Evolutionary conservation across 2,113 vertebrate species (phyloP).

Genomic region (Nipponia nippon): DNA sequence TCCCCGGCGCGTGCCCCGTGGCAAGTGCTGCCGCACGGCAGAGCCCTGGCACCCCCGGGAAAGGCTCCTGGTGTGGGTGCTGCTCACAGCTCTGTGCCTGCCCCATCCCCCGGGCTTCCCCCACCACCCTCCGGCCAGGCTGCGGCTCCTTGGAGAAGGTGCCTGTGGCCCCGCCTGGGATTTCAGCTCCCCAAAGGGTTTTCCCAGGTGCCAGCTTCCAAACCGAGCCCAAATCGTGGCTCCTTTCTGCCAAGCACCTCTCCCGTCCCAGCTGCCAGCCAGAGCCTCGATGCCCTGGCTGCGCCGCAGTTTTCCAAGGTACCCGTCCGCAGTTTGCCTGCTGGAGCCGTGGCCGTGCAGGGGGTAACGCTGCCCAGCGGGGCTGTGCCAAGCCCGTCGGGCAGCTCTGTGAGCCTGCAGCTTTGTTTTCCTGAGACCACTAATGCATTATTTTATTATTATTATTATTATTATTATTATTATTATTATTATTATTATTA

Average conservation of each 20-base stretch:
- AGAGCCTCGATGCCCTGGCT: accelerated
- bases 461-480: too few species aligned
- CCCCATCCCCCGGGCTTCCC: too few species aligned
- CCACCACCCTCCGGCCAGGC: accelerated
- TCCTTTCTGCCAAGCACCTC: not conserved
- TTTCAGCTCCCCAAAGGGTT: not conserved
- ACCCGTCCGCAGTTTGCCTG: accelerated
- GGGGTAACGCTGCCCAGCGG: not conserved
- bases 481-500: too few species aligned
- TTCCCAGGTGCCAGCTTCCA: not conserved
- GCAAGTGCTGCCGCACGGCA: not conserved
- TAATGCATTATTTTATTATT: not conserved
- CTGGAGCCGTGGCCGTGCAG: accelerated
- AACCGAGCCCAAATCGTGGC: not conserved
- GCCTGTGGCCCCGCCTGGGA: accelerated
- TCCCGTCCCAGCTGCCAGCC: not conserved
- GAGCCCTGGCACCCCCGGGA: not conserved
- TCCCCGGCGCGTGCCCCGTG: not conserved
- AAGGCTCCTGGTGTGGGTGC: too few species aligned
- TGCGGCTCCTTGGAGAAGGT: not conserved
- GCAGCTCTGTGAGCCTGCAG: not conserved
- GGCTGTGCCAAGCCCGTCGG: not conserved
- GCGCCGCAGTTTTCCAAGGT: not conserved
- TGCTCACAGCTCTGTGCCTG: not conserved
- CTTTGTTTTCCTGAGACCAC: not conserved